These are phyloP conservation scores for Hypselothyrea guttata DNA, from an alignment of 2,888 invertebrate genomes.

Conservation along the genomic window DNA sequence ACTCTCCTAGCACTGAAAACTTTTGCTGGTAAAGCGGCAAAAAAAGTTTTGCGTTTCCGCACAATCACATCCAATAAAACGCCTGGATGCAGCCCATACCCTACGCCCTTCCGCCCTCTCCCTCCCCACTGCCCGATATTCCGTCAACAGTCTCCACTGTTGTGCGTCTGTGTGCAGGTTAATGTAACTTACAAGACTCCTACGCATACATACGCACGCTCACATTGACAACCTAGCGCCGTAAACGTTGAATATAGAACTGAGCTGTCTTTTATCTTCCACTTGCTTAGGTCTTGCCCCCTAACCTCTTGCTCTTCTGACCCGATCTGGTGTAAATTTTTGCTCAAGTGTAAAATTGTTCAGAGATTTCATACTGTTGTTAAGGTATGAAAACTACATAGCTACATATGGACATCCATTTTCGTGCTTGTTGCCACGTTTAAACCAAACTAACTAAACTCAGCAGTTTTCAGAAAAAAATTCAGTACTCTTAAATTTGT, in stretches of 20 bases:
- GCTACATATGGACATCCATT: conserved; percentile 45
- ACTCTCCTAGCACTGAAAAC: conserved; percentile 27
- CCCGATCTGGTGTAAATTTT: conserved; percentile 66
- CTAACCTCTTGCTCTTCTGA: background rate
- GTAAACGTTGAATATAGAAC: conserved; percentile 22
- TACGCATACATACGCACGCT: conserved; percentile 9
- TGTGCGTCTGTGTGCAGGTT: conserved; percentile 42
- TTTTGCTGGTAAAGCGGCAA: conserved; percentile 34
- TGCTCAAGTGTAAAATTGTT: conserved; percentile 75
- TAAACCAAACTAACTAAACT: background rate
- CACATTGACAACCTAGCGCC: conserved; percentile 4
- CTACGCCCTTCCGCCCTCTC: background rate
- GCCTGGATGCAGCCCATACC: conserved; percentile 38
- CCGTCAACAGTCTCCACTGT: conserved; percentile 52
- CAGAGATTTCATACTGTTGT: conserved; percentile 72
- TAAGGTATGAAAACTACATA: conserved; percentile 46
- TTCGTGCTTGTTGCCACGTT: conserved; percentile 1
- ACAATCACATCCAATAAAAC: conserved; percentile 75
- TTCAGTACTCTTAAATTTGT: too few relatives aligned
- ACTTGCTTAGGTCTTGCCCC: conserved; percentile 57
- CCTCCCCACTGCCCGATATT: conserved; percentile 25
- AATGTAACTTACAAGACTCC: conserved; percentile 54
- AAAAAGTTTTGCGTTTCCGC: conserved; percentile 71
- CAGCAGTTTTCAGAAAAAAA: too few relatives aligned
- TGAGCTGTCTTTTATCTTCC: conserved; percentile 69